Evolutionary conservation across 1,140 invertebrate genomes (phyloP).

Genomic region (Lamellibrachia luymesi): DNA sequence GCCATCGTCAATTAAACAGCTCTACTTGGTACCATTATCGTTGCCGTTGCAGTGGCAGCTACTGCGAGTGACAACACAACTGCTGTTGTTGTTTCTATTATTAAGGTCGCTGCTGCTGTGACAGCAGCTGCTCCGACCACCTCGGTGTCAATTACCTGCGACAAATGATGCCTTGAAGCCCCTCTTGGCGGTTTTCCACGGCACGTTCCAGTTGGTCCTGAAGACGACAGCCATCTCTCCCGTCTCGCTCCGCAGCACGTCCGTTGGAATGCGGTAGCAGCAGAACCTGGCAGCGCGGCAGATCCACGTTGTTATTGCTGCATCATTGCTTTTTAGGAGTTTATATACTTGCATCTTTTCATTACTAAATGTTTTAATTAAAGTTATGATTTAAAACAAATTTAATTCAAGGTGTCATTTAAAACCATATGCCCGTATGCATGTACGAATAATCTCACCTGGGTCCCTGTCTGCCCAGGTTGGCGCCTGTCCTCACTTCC

Average conservation of each 20-base stretch:
- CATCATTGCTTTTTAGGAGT: neutral
- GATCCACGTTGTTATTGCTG: neutral
- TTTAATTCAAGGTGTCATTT: neutral
- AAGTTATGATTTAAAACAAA: neutral
- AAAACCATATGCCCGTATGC: neutral
- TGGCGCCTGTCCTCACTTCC: neutral
- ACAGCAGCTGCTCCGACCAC: no score
- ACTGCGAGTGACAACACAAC: neutral
- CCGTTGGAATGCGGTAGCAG: neutral
- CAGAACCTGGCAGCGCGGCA: conserved; percentile 13
- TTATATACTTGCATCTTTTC: neutral
- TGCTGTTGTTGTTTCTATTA: neutral
- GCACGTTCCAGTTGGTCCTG: conserved; percentile 13
- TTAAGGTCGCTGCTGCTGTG: neutral
- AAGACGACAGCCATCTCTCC: conserved; percentile 18
- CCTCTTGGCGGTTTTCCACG: neutral
- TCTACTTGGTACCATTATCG: no score
- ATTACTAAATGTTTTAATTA: neutral
- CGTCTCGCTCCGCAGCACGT: neutral
- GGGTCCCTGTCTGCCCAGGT: neutral
- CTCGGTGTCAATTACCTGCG: conserved; percentile 4
- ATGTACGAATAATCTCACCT: neutral
- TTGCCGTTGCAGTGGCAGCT: no score
- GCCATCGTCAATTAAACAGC: neutral
- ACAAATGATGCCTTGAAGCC: conserved; percentile 15